Base-by-base conservation (phyloP, 2,113 vertebrate species). In the Lasiurus cinereus region DNA sequence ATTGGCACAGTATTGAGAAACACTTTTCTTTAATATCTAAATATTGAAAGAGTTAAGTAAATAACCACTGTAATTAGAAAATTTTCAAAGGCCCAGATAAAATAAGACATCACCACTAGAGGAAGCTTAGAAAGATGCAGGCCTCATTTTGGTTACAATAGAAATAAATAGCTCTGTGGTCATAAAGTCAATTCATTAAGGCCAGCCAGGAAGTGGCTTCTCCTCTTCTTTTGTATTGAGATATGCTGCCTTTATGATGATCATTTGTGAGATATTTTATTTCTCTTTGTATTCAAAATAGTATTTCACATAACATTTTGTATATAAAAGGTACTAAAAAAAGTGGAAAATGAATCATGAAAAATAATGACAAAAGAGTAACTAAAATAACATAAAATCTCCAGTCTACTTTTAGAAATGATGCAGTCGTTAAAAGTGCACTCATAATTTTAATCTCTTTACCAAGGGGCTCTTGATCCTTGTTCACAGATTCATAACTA, bases 31-130 rank as follows among this genome's bases (percentile, higher is more conserved):
- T 89, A 90, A 79, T 33, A 96, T 54, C 83, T 67, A 96, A 97
- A 97, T 80, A 85, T 73, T 96, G 95, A 78, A 96, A 96, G 62
- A 56, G 84, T 86, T 78, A 95, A 70, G 62, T 74, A 97, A 97
- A 94, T 27, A 93, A 83, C 86, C 33, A 18, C 29, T 94, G 74
- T 92, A 93, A 90, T 96, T 95, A 74, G 96, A 89, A 96, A 92
- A 86, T 43, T 70, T 11, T 85, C 85, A 94, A 50, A 96, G 79
- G 19, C 78, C 94, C 50, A 96, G 74, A 50, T 2, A 92, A 90
- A 96, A 66, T 78, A 93, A 70, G 11, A 39, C 1, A 33, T 76
- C 12, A 70, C 5, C 36, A 64, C n/a, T 87, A 77, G 31, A 73
- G 2, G 16, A 93, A 54, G 50, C 46, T 78, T 33, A 96, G 89